These are phyloP conservation scores for Sterna hirundo DNA, from an alignment of 2,113 vertebrate species.

Conservation along the genomic window DNA sequence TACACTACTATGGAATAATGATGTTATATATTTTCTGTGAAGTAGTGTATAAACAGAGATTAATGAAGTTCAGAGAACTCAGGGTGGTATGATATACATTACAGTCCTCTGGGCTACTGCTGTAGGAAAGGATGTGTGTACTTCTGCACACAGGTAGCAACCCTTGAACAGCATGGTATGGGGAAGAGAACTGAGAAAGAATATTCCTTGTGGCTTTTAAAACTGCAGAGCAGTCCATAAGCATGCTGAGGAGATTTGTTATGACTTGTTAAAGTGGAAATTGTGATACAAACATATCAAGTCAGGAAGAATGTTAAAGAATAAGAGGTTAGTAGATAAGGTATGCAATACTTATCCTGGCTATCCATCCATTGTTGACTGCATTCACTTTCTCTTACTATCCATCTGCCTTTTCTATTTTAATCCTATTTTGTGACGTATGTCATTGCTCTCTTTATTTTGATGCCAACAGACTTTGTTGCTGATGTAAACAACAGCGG, in stretches of 20 bases:
- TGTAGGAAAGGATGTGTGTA: not conserved
- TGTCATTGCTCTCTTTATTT: not conserved
- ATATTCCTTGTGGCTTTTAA: not conserved
- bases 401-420: not conserved
- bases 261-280: not conserved
- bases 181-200: not conserved
- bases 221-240: not conserved
- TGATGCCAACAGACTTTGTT: not conserved
- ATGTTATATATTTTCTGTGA: not conserved
- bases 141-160: not conserved
- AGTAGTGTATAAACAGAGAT: not conserved
- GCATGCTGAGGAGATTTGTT: not conserved
- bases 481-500: not conserved
- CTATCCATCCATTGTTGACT: not conserved
- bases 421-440: not conserved
- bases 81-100: not conserved
- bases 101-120: not conserved
- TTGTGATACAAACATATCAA: not conserved
- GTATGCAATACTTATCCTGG: not conserved
- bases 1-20: not conserved
- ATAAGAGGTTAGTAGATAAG: not conserved
- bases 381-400: not conserved
- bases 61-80: not conserved
- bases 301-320: not conserved
- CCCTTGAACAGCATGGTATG: not conserved